These are phyloP conservation scores for Podarcis siculus DNA, from an alignment of 2,797 vertebrate species.

Conservation along the genomic window DNA sequence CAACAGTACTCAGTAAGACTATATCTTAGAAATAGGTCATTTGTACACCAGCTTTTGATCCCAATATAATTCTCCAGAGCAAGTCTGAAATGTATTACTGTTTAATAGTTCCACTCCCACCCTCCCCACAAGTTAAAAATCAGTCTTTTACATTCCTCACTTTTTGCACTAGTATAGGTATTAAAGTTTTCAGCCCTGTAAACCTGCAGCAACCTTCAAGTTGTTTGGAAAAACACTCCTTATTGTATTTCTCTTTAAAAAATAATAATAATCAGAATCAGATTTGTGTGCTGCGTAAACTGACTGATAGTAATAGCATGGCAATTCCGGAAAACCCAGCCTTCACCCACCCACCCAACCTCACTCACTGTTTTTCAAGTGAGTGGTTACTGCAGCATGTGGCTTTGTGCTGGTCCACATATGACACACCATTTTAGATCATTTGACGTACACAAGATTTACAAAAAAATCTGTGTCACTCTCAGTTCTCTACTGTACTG, in stretches of 20 bases:
- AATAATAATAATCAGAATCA: neutral
- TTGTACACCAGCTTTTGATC: constrained; percentile 67
- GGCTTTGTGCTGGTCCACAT: neutral
- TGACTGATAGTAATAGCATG: constrained; percentile 21
- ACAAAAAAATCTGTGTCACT: neutral
- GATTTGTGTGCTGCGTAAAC: neutral
- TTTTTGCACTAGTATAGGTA: constrained; percentile 21
- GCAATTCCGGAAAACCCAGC: fast-evolving
- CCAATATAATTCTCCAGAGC: constrained; percentile 52
- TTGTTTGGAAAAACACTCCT: constrained; percentile 35
- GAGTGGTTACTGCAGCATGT: constrained; percentile 33
- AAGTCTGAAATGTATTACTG: constrained; percentile 44
- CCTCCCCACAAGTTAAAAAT: neutral
- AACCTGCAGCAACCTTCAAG: constrained; percentile 35
- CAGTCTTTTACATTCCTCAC: constrained; percentile 24
- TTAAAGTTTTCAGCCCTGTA: constrained; percentile 23
- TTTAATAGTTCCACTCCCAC: neutral
- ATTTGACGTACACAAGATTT: constrained; percentile 37
- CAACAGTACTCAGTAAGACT: constrained; percentile 70
- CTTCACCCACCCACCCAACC: neutral
- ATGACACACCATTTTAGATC: constrained; percentile 35
- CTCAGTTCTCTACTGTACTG: constrained; percentile 11
- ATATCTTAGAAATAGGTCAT: constrained; percentile 66
- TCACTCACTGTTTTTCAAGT: neutral
- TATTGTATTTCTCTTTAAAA: neutral